Evolutionary conservation across 1,140 invertebrate species (phyloP).

Genomic region (Lutraria rhynchaena): DNA sequence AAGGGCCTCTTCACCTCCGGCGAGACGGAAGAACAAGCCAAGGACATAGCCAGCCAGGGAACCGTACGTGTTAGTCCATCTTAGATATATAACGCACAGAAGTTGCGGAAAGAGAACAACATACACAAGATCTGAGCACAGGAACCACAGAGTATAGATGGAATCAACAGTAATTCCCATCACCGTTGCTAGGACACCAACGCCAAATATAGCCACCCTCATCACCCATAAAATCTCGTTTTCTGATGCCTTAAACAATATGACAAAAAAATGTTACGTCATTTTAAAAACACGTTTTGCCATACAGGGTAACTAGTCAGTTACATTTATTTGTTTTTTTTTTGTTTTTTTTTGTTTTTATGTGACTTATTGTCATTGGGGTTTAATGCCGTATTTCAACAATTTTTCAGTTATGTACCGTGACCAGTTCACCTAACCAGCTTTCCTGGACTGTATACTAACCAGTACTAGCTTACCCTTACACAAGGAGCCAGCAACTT

Average conservation of each 20-base stretch:
- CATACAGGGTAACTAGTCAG: too few species aligned
- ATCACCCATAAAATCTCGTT: conserved; percentile 99
- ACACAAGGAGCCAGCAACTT: too few species aligned
- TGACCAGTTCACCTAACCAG: too few species aligned
- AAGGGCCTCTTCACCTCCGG: conserved; percentile 94
- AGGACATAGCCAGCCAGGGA: conserved; percentile 92
- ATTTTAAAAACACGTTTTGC: too few species aligned
- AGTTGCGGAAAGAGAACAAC: conserved; percentile 99
- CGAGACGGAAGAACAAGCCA: conserved; percentile 92
- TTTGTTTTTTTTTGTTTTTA: too few species aligned
- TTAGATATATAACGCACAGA: conserved; percentile 95
- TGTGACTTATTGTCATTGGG: too few species aligned
- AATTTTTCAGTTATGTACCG: too few species aligned
- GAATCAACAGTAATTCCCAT: conserved; percentile 98
- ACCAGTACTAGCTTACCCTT: too few species aligned
- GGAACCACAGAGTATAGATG: conserved; percentile 97
- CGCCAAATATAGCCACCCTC: conserved; percentile 95
- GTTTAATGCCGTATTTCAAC: too few species aligned
- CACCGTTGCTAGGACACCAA: conserved; percentile 94
- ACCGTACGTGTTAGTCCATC: conserved; percentile 94
- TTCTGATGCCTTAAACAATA: conserved; percentile 79
- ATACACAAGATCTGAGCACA: conserved; percentile 99
- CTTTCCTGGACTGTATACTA: too few species aligned
- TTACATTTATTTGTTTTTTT: too few species aligned
- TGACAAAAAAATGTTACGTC: neutral